Conservation (phyloP, 35 echinoderm and acorn worm genomes). For the Holothuria glaberrima region DNA sequence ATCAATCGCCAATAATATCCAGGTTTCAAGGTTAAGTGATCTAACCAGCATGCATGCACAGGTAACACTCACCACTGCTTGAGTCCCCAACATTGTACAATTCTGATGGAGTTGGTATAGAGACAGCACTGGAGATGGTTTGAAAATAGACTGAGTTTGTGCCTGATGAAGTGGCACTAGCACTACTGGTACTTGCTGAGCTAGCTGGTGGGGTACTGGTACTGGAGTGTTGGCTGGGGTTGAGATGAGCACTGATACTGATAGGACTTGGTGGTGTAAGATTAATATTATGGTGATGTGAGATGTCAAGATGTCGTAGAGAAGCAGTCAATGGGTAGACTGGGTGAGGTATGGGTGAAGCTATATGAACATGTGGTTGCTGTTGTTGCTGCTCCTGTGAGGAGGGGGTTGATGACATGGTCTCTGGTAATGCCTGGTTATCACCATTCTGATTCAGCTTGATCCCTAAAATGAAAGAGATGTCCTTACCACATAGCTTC, state of each 20-base stretch:
- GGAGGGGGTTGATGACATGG: background rate
- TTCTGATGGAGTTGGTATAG: constrained; percentile 63
- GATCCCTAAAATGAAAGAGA: no score
- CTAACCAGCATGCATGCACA: no score
- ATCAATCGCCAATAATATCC: no score
- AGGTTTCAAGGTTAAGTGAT: no score
- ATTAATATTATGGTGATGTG: constrained; percentile 82
- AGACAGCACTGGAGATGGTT: constrained; percentile 67
- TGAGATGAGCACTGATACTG: constrained; percentile 24
- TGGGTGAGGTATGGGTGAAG: constrained; percentile 53
- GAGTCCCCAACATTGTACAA: constrained; percentile 31
- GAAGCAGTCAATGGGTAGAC: constrained; percentile 65
- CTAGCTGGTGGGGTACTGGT: constrained; percentile 29
- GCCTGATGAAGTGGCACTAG: constrained; percentile 55
- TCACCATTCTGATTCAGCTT: background rate
- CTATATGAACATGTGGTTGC: constrained; percentile 47
- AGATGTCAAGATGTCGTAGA: constrained; percentile 78
- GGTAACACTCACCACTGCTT: no score
- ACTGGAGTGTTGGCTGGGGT: background rate
- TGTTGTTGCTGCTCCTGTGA: constrained; percentile 44
- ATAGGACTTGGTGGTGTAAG: constrained; percentile 53
- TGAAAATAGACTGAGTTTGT: constrained; percentile 81
- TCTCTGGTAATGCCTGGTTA: background rate
- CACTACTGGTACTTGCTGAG: constrained; percentile 22
- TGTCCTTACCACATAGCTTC: no score